Conservation (phyloP, 2,888 invertebrate species). For the Papilio demoleus region DNA sequence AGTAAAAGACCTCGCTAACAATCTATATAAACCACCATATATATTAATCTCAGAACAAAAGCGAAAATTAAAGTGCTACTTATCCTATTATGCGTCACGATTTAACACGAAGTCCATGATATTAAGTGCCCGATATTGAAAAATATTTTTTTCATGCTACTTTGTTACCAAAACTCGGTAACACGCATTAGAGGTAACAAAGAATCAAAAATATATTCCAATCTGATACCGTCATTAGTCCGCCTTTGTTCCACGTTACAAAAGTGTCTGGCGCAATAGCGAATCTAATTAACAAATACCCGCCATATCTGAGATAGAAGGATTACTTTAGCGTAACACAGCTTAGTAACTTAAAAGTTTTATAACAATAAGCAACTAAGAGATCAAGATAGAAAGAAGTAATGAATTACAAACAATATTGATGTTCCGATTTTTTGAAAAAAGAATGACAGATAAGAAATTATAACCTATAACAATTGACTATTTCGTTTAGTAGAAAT, state of each 20-base stretch:
- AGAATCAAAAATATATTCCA: slow-evolving; percentile 42
- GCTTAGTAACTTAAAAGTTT: neutral
- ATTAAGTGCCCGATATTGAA: neutral
- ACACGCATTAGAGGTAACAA: slow-evolving; percentile 15
- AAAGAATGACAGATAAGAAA: too few relatives aligned
- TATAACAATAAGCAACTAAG: neutral
- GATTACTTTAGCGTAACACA: slow-evolving; percentile 27
- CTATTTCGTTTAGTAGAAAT: too few relatives aligned
- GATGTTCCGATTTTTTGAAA: neutral
- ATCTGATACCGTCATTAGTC: slow-evolving; percentile 39
- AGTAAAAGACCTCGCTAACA: neutral
- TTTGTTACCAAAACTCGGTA: slow-evolving; percentile 14
- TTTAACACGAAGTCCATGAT: too few relatives aligned
- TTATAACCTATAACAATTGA: too few relatives aligned
- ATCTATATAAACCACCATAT: too few relatives aligned
- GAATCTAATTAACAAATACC: slow-evolving; percentile 40
- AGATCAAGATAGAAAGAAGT: neutral
- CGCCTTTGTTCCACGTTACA: slow-evolving; percentile 44
- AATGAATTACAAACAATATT: neutral
- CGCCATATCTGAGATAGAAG: slow-evolving; percentile 35
- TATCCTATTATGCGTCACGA: too few relatives aligned
- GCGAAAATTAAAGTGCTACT: too few relatives aligned
- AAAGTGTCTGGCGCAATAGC: slow-evolving; percentile 38
- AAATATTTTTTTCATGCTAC: neutral
- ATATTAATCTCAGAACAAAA: too few relatives aligned